A percentile compares a stretch with the other conserved stretches of the same genome.
phyloP scores from a whole-genome alignment of 2,113 vertebrate genomes.

The Steatornis caripensis region DNA sequence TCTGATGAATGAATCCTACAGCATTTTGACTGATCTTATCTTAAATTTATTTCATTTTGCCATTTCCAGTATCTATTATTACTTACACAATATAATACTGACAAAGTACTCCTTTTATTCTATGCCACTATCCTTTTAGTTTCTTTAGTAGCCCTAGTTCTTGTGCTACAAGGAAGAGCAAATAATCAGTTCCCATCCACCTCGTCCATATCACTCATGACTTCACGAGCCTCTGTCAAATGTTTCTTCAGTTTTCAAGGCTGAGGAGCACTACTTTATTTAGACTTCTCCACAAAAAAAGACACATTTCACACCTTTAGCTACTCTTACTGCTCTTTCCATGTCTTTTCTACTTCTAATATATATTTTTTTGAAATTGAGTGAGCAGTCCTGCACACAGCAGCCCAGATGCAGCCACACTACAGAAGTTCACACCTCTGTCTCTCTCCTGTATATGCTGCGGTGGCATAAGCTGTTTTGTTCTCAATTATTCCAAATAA shows the following conservation, averaged over 20 bases:
- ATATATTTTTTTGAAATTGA: background rate
- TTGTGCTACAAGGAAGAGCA: background rate
- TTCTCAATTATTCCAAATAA: background rate
- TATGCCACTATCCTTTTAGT: background rate
- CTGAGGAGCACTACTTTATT: background rate
- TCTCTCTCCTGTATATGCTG: background rate
- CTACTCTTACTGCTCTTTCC: background rate
- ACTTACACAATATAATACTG: background rate
- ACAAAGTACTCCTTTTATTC: background rate
- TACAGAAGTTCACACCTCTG: background rate
- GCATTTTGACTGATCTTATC: background rate
- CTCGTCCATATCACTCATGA: background rate
- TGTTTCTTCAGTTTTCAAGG: background rate
- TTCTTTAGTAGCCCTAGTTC: background rate
- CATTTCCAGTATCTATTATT: background rate
- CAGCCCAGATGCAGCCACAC: background rate
- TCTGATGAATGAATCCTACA: background rate
- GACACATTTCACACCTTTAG: background rate
- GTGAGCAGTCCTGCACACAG: background rate
- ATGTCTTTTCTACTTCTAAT: background rate
- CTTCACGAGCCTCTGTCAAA: background rate
- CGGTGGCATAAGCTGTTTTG: background rate
- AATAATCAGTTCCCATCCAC: background rate
- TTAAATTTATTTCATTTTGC: background rate
- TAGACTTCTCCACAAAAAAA: background rate